phyloP scores from a whole-genome alignment of 2,888 invertebrate species.

The Drosophila seclusa region DNA sequence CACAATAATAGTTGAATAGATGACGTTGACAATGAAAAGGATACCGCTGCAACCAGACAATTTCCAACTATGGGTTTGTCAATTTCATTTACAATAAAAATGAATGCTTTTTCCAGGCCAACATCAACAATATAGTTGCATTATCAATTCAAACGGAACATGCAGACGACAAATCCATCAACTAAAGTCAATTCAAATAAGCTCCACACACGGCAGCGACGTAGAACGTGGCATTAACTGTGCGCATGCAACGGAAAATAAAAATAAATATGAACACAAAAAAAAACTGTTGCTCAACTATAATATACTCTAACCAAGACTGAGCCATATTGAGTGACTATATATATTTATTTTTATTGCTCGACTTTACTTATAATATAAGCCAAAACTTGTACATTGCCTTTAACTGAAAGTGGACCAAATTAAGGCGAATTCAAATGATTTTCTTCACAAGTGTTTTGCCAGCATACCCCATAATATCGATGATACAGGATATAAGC shows the following conservation, averaged over 20 bases:
- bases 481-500: background rate
- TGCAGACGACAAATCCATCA: conserved; percentile 47
- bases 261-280: conserved; percentile 6
- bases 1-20: background rate
- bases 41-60: background rate
- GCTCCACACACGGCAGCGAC: conserved; percentile 2
- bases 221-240: conserved; percentile 24
- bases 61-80: conserved; percentile 13
- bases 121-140: conserved; percentile 21
- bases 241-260: conserved; percentile 33
- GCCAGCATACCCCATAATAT: background rate
- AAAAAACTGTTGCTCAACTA: background rate
- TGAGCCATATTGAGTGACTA: background rate
- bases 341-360: background rate
- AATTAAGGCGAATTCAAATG: background rate
- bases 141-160: conserved; percentile 48
- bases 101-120: conserved; percentile 22
- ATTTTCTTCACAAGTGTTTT: background rate
- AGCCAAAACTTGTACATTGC: background rate
- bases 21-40: background rate
- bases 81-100: conserved; percentile 27
- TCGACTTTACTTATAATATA: background rate
- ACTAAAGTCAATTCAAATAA: conserved; percentile 55
- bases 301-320: conserved; percentile 5
- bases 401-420: background rate